A percentile compares a stretch with the other conserved stretches of the same genome.
These are phyloP conservation scores for Hirudo medicinalis DNA, from an alignment of 1,140 invertebrate genomes.

Conservation along the genomic window DNA sequence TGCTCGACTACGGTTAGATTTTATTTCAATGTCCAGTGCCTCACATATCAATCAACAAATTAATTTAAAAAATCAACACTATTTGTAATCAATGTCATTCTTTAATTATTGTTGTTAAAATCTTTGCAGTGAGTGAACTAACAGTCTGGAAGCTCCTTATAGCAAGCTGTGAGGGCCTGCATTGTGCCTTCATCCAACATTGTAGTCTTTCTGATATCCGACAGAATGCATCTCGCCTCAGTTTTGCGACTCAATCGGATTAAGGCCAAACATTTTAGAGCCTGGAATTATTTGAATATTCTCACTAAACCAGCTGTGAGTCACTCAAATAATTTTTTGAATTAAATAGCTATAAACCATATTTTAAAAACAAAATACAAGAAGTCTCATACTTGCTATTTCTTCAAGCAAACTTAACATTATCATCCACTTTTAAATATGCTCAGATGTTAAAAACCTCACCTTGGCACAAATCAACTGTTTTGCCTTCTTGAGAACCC, in stretches of 20 bases:
- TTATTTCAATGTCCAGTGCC: background rate
- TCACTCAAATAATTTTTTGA: too few species aligned
- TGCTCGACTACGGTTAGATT: constrained; percentile 48
- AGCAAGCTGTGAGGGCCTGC: constrained; percentile 91
- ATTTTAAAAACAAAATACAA: too few species aligned
- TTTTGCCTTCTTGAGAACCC: constrained; percentile 82
- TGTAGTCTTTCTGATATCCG: constrained; percentile 61
- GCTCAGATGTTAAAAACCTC: constrained; percentile 19
- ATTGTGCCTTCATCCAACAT: constrained; percentile 80
- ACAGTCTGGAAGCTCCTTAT: constrained; percentile 78
- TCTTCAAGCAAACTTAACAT: too few species aligned
- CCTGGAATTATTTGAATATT: constrained; percentile 34
- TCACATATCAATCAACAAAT: background rate
- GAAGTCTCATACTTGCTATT: too few species aligned
- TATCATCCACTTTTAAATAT: too few species aligned
- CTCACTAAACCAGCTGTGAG: too few species aligned
- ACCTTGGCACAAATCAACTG: constrained; percentile 74
- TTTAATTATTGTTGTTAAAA: background rate
- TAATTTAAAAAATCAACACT: background rate
- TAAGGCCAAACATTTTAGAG: constrained; percentile 73
- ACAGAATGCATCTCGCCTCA: constrained; percentile 61
- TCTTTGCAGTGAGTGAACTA: constrained; percentile 34
- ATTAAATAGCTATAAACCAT: too few species aligned
- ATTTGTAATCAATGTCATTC: background rate
- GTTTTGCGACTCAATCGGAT: constrained; percentile 65